These are phyloP conservation scores for Syngnathus typhle DNA, from an alignment of 2,113 vertebrate species.

Conservation along the genomic window DNA sequence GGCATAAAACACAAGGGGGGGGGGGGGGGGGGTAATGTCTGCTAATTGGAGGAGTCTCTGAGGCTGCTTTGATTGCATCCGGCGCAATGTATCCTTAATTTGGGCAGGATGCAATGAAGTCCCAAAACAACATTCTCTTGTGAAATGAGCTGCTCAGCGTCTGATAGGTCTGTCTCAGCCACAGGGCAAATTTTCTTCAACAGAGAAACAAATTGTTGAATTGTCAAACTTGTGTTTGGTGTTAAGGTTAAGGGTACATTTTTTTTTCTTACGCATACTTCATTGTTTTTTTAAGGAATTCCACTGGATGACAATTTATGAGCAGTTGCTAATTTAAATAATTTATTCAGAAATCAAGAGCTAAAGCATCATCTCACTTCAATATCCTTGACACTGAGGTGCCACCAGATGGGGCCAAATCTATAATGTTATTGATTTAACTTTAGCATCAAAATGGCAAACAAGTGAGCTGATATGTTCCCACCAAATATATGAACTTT, in stretches of 20 bases:
- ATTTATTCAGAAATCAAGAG: neutral
- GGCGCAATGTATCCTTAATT: neutral
- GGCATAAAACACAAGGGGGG: neutral
- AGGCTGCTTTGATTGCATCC: neutral
- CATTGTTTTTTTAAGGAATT: neutral
- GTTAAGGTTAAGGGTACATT: neutral
- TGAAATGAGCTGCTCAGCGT: neutral
- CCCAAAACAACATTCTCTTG: neutral
- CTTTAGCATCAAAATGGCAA: neutral
- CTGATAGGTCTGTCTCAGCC: neutral
- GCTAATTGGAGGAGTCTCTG: too few relatives aligned
- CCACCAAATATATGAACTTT: too few relatives aligned
- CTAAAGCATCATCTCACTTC: neutral
- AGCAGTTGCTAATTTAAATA: neutral
- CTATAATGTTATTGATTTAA: neutral
- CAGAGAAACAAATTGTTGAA: neutral
- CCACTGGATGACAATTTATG: neutral
- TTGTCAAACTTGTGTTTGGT: too few relatives aligned
- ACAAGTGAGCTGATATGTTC: too few relatives aligned
- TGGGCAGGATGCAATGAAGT: neutral
- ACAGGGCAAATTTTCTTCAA: neutral
- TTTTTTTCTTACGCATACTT: neutral
- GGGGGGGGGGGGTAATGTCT: too few relatives aligned
- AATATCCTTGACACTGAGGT: neutral
- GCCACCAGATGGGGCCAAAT: neutral